Base-by-base conservation (phyloP, 1,140 invertebrate genomes). In the Vollenhovia emeryi region DNA sequence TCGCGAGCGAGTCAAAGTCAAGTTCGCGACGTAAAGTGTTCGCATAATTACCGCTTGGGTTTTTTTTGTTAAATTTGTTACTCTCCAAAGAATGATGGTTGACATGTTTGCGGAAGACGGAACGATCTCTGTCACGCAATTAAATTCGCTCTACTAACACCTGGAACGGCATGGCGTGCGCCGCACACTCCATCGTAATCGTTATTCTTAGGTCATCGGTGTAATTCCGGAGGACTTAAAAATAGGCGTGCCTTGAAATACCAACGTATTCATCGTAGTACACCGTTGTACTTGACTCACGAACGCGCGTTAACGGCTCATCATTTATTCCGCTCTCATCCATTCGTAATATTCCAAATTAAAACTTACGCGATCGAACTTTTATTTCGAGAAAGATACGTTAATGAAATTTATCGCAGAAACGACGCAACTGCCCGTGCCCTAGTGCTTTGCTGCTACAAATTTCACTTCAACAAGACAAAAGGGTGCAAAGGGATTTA, bases 241-340 rank as follows among this genome's bases (percentile, higher is more conserved):
- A 84, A 84, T 84, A 84, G 71, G 30, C 33, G 80, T 43, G 71
- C 57, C 80, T 62, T 76, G 80, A 84, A 84, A 84, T 84, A 84
- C 57, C 71, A 21, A 75, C 71, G 80, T n/a, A 84, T 84, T 76
- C 80, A 84, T 18, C 57, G 30, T 24, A 15, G 18, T 69, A 45
- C 21, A 43, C 48, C 21, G 13, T 21, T 66, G 30, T 52, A 66
- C 62, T 27, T 30, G 11, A 24, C 27, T 48, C 7, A n/a, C 36
- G 24, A 43, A 24, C 36, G 33, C 24, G 9, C 18, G 33, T 45
- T n/a, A 64, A 57, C n/a, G 9, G 11, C 27, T n/a, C 15, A 24
- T 78, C 43, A 36, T 50, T 68, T 50, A 52, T 50, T 18, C 30
- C 43, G n/a, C 30, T 30, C 1, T 7, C 24, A 8, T 36, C 1